Conservation (phyloP, 2,797 vertebrate species). For the Miichthys miiuy region DNA sequence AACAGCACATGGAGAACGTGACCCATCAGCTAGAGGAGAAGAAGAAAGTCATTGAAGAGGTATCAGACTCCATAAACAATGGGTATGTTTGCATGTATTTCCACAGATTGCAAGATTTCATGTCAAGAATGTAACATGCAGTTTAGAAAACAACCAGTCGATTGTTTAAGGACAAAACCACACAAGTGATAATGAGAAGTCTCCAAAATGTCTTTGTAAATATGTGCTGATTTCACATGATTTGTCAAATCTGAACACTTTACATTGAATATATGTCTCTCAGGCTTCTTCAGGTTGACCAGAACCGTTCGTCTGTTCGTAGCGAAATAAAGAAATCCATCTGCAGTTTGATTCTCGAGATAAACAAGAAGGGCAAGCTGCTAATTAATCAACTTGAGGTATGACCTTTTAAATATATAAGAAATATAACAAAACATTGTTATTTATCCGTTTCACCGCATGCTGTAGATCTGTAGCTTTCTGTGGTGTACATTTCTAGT, state of each 20-base stretch:
- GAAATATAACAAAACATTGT: background rate
- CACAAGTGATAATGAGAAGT: background rate
- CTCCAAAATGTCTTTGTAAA: background rate
- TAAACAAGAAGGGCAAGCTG: slow-evolving; percentile 94
- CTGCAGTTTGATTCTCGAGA: slow-evolving; percentile 92
- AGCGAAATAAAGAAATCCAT: slow-evolving; percentile 94
- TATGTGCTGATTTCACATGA: background rate
- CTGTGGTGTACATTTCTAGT: slow-evolving; percentile 18
- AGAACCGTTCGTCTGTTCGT: slow-evolving; percentile 90
- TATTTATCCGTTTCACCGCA: background rate
- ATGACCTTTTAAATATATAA: slow-evolving; percentile 38
- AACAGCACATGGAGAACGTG: slow-evolving; percentile 91
- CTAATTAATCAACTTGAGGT: slow-evolving; percentile 93
- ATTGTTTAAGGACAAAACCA: background rate
- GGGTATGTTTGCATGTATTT: slow-evolving; percentile 79
- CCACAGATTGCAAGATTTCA: background rate
- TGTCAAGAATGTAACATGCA: too few species aligned
- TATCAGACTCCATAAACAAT: slow-evolving; percentile 90
- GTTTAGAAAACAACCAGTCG: background rate
- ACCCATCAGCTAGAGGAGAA: slow-evolving; percentile 92
- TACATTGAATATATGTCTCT: slow-evolving; percentile 8
- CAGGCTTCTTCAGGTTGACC: slow-evolving; percentile 91
- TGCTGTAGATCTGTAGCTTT: slow-evolving; percentile 13
- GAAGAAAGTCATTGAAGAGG: slow-evolving; percentile 90
- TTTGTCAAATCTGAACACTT: background rate